These are phyloP conservation scores for Nannobrachium achirus DNA, from an alignment of 2,113 vertebrate species.

Conservation along the genomic window DNA sequence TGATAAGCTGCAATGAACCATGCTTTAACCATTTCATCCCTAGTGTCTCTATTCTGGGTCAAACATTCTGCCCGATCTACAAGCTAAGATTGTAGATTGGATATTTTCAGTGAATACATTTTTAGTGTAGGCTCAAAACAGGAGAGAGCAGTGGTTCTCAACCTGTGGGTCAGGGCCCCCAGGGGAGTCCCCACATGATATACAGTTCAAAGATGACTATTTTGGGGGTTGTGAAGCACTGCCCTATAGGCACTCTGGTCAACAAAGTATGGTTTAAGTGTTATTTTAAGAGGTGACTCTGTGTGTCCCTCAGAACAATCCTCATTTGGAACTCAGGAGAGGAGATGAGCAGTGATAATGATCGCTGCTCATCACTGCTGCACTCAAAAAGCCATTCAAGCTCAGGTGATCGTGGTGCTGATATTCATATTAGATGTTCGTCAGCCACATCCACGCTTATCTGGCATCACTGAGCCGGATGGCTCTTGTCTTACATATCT, in stretches of 20 bases:
- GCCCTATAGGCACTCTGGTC: no score
- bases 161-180: no score
- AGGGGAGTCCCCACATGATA: no score
- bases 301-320: background rate
- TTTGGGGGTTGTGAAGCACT: no score
- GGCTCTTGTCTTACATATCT: background rate
- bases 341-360: background rate
- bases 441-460: conserved; percentile 5
- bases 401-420: background rate
- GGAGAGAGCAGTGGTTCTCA: no score
- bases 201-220: no score
- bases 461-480: background rate
- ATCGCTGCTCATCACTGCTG: background rate
- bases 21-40: no score
- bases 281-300: background rate
- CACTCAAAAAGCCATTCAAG: conserved; percentile 1
- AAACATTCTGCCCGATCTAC: no score
- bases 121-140: background rate
- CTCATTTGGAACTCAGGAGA: background rate
- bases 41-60: no score
- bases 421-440: background rate
- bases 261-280: no score
- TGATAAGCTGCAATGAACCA: no score
- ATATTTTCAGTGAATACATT: background rate
- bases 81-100: no score